These are phyloP conservation scores for Phenganax stokvisi DNA, from an alignment of 92 coral and sea anemone species.

Conservation along the genomic window DNA sequence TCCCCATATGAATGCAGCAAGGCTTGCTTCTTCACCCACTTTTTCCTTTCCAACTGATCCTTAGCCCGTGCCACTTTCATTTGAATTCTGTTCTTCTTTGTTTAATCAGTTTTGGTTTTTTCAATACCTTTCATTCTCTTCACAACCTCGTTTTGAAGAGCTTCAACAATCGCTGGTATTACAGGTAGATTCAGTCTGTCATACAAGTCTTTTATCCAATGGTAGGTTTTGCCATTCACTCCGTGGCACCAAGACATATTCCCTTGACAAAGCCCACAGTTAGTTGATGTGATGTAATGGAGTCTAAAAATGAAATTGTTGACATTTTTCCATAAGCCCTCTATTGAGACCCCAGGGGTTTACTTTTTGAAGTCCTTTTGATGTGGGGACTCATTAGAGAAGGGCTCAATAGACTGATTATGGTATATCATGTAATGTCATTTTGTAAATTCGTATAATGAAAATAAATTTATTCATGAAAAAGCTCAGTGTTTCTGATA, in stretches of 20 bases:
- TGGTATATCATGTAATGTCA: not conserved
- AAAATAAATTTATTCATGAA: no score
- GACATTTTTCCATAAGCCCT: no score
- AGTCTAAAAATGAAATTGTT: conserved; percentile 36
- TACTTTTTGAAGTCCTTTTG: no score
- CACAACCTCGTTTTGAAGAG: conserved; percentile 39
- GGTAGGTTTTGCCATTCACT: conserved; percentile 36
- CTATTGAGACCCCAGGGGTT: no score
- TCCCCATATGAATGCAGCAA: conserved; percentile 42
- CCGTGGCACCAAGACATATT: conserved; percentile 54
- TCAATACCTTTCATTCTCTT: conserved; percentile 11
- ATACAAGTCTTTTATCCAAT: conserved; percentile 56
- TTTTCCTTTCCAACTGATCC: conserved; percentile 42
- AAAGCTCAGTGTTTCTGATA: no score
- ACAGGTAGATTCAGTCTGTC: conserved; percentile 54
- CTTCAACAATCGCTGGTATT: conserved; percentile 43
- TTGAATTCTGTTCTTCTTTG: conserved; percentile 34
- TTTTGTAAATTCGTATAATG: no score
- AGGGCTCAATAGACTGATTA: conserved; percentile 1
- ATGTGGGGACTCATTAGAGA: not conserved
- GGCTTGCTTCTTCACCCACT: conserved; percentile 43
- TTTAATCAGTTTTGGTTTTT: conserved; percentile 6
- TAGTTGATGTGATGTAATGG: conserved; percentile 58
- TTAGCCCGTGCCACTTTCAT: conserved; percentile 49
- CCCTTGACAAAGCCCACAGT: conserved; percentile 56